A percentile compares a stretch with the other conserved stretches of the same genome.
Evolutionary conservation across 2,797 vertebrate genomes (phyloP).

Genomic region (Parauchenoglanis punctatus): DNA sequence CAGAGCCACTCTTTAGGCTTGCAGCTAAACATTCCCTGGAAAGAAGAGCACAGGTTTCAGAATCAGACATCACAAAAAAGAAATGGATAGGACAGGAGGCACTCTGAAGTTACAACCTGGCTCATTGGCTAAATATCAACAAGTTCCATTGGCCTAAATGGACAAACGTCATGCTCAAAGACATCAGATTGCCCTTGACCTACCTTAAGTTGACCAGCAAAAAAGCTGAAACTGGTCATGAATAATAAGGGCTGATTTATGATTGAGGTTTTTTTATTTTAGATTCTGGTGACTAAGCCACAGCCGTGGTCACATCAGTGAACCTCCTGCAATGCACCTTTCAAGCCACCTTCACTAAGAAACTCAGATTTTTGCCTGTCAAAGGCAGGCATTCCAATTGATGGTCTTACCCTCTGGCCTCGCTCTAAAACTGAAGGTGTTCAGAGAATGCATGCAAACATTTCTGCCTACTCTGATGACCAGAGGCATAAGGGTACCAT

Average conservation of each 20-base stretch:
- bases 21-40: background rate
- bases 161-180: background rate
- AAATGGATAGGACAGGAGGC: background rate
- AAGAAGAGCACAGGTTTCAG: background rate
- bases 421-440: background rate
- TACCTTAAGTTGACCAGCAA: background rate
- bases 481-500: background rate
- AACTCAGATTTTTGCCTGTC: background rate
- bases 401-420: background rate
- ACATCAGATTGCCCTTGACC: background rate
- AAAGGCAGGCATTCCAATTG: background rate
- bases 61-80: background rate
- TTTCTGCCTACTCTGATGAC: background rate
- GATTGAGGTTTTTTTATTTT: background rate
- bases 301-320: background rate
- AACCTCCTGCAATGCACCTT: background rate
- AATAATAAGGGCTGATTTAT: background rate
- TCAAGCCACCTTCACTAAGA: background rate
- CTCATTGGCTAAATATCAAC: too few relatives aligned
- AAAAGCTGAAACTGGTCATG: background rate
- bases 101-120: background rate
- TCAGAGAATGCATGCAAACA: background rate
- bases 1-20: background rate
- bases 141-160: background rate
- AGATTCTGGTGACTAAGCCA: too few relatives aligned